Percentiles rank a stretch among this genome's conserved stretches.
Conservation (phyloP, 2,113 vertebrate species). For the Podilymbus podiceps region DNA sequence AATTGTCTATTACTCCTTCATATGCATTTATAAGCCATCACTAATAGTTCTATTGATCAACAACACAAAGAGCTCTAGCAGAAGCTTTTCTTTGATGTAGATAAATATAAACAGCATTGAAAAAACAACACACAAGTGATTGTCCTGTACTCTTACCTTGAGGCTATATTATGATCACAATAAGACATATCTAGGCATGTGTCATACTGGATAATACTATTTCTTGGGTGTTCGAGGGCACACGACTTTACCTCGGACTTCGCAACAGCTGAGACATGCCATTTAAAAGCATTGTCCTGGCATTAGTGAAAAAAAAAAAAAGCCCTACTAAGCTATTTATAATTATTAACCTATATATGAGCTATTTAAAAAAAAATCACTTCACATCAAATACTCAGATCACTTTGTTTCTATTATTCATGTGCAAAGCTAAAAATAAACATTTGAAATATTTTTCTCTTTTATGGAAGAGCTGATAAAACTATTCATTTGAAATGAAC, state of each 20-base stretch:
- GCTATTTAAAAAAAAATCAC: not conserved
- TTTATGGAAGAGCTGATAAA: slow-evolving; percentile 17
- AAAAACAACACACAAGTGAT: slow-evolving; percentile 38
- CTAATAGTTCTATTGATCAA: slow-evolving; percentile 35
- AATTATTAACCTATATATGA: not conserved
- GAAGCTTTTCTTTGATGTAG: slow-evolving; percentile 13
- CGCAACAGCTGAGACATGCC: slow-evolving; percentile 34
- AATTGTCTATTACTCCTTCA: not conserved
- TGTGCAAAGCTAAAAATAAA: slow-evolving; percentile 19
- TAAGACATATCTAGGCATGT: slow-evolving; percentile 67
- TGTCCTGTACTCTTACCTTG: slow-evolving; percentile 54
- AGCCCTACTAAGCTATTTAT: not conserved
- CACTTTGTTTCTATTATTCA: not conserved
- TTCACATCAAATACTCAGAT: not conserved
- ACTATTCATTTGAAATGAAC: not conserved
- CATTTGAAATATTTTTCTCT: slow-evolving; percentile 26
- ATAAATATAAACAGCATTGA: slow-evolving; percentile 42
- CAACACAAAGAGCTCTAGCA: not conserved
- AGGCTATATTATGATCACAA: slow-evolving; percentile 60
- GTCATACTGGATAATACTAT: slow-evolving; percentile 66
- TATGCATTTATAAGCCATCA: slow-evolving; percentile 24
- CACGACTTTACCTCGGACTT: slow-evolving; percentile 21
- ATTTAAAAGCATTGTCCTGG: not conserved
- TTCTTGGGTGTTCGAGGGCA: slow-evolving; percentile 63
- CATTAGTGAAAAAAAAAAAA: not conserved